Evolutionary conservation across 92 coral and sea anemone species (phyloP).

Genomic region (Palythoa caribaeorum): DNA sequence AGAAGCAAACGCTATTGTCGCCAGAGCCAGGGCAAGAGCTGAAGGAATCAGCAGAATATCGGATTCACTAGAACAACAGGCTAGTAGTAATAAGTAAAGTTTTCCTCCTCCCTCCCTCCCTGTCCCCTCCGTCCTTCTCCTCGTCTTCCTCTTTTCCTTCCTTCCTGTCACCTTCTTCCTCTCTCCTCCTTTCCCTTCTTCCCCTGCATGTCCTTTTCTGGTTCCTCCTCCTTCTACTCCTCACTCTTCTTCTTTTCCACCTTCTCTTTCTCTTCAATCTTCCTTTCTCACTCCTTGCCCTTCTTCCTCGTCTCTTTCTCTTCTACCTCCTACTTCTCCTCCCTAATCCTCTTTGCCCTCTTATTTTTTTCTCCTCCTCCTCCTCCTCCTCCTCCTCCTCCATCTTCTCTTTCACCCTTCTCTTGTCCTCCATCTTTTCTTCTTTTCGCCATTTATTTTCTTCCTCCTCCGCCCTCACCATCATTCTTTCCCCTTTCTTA

Average conservation of each 20-base stretch:
- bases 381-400: too few species aligned
- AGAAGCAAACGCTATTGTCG: constrained; percentile 96
- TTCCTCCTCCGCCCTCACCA: too few species aligned
- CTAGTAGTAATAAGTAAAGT: not conserved
- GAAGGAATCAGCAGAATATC: constrained; percentile 88
- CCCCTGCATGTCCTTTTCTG: not conserved
- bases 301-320: too few species aligned
- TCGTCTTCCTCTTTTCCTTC: not conserved
- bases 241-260: not conserved
- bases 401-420: too few species aligned
- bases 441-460: too few species aligned
- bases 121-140: not conserved
- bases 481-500: too few species aligned
- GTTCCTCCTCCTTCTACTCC: not conserved
- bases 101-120: not conserved
- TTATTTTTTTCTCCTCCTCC: too few species aligned
- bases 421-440: too few species aligned
- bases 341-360: too few species aligned
- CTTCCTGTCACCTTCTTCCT: not conserved
- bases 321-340: too few species aligned
- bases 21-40: constrained; percentile 94
- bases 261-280: not conserved
- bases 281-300: too few species aligned
- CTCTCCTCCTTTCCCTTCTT: not conserved
- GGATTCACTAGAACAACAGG: constrained; percentile 86